Percentiles rank a stretch among this genome's conserved stretches.
phyloP scores from a whole-genome alignment of 2,113 vertebrate species.

The Phrynosoma platyrhinos region DNA sequence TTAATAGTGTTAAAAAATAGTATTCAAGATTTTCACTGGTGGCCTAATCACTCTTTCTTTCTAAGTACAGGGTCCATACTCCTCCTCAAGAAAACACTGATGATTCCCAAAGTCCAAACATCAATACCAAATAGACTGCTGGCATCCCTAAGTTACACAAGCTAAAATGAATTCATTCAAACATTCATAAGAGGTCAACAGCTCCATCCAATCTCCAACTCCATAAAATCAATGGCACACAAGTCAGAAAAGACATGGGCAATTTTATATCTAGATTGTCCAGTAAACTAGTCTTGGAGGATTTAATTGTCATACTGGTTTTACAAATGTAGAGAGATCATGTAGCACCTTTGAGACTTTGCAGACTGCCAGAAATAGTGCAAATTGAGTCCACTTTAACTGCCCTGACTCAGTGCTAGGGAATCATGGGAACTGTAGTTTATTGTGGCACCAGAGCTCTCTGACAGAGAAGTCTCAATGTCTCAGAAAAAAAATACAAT shows the following conservation, averaged over 20 bases:
- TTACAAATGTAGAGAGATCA: too few relatives aligned
- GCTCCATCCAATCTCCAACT: neutral
- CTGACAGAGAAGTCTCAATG: too few relatives aligned
- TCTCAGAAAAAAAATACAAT: too few relatives aligned
- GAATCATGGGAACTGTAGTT: too few relatives aligned
- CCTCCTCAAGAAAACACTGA: neutral
- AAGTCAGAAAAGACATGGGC: neutral
- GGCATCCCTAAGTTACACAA: neutral
- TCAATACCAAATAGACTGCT: neutral
- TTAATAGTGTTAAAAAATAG: too few relatives aligned
- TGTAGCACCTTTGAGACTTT: too few relatives aligned
- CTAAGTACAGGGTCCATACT: neutral
- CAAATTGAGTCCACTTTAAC: too few relatives aligned
- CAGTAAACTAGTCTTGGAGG: neutral
- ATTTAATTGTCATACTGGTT: neutral
- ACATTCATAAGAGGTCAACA: neutral
- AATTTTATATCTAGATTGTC: neutral
- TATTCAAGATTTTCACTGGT: neutral
- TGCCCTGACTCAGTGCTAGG: too few relatives aligned
- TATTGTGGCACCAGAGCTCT: too few relatives aligned
- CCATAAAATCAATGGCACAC: neutral
- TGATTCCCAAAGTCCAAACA: neutral
- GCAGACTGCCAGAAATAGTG: too few relatives aligned
- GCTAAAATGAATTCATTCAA: neutral
- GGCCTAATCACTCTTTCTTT: neutral